Evolutionary conservation across 30 jellyfish, hydroid and myxozoan genomes (phyloP).

Genomic region (Turritopsis dohrnii): DNA sequence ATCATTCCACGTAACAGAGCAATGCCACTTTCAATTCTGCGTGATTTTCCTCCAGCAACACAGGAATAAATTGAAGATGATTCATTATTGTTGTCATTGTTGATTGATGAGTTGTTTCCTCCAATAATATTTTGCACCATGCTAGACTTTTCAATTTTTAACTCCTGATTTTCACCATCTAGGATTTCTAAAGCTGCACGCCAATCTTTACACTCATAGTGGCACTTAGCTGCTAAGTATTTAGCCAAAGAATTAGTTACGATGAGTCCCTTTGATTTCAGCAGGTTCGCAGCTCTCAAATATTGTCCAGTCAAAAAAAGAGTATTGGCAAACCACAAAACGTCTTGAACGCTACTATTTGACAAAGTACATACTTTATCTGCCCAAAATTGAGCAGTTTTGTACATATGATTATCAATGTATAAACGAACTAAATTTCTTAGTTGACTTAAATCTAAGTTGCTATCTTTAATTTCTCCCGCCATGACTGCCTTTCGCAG

Average conservation of each 20-base stretch:
- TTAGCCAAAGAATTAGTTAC: slow-evolving; percentile 40
- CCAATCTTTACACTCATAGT: slow-evolving; percentile 74
- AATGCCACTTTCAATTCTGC: slow-evolving; percentile 69
- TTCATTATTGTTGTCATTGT: neutral
- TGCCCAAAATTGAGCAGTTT: slow-evolving; percentile 91
- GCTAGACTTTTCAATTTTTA: slow-evolving; percentile 9
- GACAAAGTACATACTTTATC: slow-evolving; percentile 85
- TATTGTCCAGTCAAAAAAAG: slow-evolving; percentile 64
- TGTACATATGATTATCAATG: slow-evolving; percentile 73
- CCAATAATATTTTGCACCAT: neutral
- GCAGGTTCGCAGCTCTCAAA: slow-evolving; percentile 70
- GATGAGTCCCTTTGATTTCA: slow-evolving; percentile 58
- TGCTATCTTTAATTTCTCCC: slow-evolving; percentile 69
- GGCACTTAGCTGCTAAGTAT: slow-evolving; percentile 71
- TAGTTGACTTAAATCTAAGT: slow-evolving; percentile 70
- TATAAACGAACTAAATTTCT: slow-evolving; percentile 79
- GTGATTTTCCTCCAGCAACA: slow-evolving; percentile 13
- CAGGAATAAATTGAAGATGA: slow-evolving; percentile 2
- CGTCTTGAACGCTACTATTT: slow-evolving; percentile 60
- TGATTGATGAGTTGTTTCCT: slow-evolving; percentile 1
- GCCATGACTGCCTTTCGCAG: neutral
- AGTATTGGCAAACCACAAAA: slow-evolving; percentile 76
- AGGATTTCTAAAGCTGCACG: slow-evolving; percentile 55
- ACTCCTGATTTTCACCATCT: slow-evolving; percentile 34
- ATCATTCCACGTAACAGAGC: slow-evolving; percentile 65